Evolutionary conservation across 2,113 vertebrate genomes (phyloP).

Genomic region (Notarius quadriscutis): DNA sequence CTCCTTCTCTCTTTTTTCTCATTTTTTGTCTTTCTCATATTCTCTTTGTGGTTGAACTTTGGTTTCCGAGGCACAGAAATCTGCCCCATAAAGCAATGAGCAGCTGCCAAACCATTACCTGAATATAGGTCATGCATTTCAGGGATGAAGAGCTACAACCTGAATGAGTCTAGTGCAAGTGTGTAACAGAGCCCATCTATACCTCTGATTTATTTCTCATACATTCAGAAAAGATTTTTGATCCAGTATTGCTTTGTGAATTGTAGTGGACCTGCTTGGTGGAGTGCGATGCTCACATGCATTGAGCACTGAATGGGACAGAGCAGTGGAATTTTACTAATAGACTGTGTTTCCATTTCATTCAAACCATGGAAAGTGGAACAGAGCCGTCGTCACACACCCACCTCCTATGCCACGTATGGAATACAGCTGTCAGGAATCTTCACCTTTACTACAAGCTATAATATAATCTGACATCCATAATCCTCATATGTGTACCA

Average conservation of each 20-base stretch:
- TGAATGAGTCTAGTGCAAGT: constrained; percentile 8
- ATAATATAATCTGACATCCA: constrained; percentile 6
- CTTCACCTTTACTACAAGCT: not conserved
- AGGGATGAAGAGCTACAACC: constrained; percentile 14
- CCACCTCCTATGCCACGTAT: constrained; percentile 37
- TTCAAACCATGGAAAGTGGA: constrained; percentile 50
- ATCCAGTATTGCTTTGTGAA: not conserved
- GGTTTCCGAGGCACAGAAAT: constrained; percentile 21
- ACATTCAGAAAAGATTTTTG: not conserved
- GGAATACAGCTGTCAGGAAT: constrained; percentile 31
- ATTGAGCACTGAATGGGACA: constrained; percentile 36
- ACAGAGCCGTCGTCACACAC: constrained; percentile 32
- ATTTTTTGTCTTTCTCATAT: not conserved
- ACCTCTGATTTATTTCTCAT: not conserved
- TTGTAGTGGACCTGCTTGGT: constrained; percentile 13
- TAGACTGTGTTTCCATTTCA: constrained; percentile 46
- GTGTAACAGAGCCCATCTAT: not conserved
- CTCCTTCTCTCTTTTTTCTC: constrained; percentile 31
- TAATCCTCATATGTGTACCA: not conserved
- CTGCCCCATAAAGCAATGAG: constrained; percentile 38
- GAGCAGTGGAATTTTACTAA: constrained; percentile 49
- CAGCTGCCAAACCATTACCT: constrained; percentile 42
- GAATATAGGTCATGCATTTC: constrained; percentile 42
- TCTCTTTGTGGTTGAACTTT: constrained; percentile 40
- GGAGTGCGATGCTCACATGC: constrained; percentile 18